Base-by-base conservation (phyloP, 2,888 invertebrate species). In the Xestia c-nigrum region DNA sequence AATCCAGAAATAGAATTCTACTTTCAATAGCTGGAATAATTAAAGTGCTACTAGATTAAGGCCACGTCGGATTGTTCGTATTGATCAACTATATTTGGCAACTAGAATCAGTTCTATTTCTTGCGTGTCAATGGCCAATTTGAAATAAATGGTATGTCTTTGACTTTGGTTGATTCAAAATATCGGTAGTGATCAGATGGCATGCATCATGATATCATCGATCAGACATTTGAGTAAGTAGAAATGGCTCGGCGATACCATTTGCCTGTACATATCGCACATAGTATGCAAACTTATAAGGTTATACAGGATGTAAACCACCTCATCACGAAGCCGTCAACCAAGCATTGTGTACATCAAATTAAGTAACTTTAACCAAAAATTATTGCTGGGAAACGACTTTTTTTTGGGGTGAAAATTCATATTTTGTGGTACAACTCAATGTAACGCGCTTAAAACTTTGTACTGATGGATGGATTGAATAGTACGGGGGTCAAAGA, bases 1-100 rank as follows among this genome's bases (percentile, higher is more conserved):
- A 66, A 83, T 83, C 83, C 85, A 83, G 85, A 83, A 83, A 85
- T 76, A 76, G 43, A 85, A 85, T 73, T 63, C 38, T 6, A 75
- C 47, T 57, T 52, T 69, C 66, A 72, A 70, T 63, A 31, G 5
- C 21, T 47, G 19, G 16, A 52, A 7, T 64, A 14, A 47, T 55
- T 66, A 21, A 47, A 12, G 16, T 46, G 24, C 0, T 50, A 43
- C 21, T 78, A 16, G 10, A 21, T 47, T 5, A 9, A 0, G 14
- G n/a, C 7, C 16, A 78, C 24, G 6, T 46, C 46, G 14, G 10
- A 0, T 31, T 31, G 9, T 31, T 3, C n/a, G 61, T 24, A 71
- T 10, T 21, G 19, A 69, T 24, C 10, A 63, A 19, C 10, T 9
- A 19, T 19, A 19, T 19, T 31, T 31, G 19, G 3, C 19, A 61